Base-by-base conservation (phyloP, 2,888 invertebrate genomes). In the Nymphalis polychloros region DNA sequence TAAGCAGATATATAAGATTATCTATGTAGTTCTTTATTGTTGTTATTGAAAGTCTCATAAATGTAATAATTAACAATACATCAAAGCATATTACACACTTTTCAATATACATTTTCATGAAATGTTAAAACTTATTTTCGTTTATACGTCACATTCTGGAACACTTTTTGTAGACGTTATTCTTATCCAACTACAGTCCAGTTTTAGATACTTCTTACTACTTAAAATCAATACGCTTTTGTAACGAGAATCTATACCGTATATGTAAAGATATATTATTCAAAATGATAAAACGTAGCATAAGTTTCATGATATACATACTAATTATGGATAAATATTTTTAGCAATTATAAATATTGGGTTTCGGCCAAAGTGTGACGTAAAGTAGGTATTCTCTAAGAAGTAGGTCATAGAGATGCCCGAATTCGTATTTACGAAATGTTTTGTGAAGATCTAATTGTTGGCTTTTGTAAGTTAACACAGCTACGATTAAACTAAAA, bases 331-430 rank as follows among this genome's bases (percentile, higher is more conserved):
- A 68, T 67, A 69, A 17, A 50, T 64, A 68, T 65, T 73, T 74
- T 75, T 72, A 72, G 69, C 74, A 70, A 65, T 72, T 70, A 69
- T 73, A 71, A 82, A 84, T 85, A 81, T 88, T 90, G 89, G 88
- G 81, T 82, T 81, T 80, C 75, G 74, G 85, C 89, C 89, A 89
- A 89, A 82, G 73, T 74, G 78, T 87, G 86, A 85, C 88, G 85
- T 87, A 83, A 74, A 75, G 71, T 41, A 13, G 13, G 41, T 76
- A 79, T 83, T 78, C 78, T 78, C 65, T 79, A 75, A 75, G 82
- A 89, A 86, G 82, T 90, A 86, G 90, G 89, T 89, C 90, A 84
- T 82, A 86, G 80, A 84, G 84, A 84, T 80, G 81, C 81, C 76
- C 71, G 66, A 41, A 65, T 68, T 65, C 63, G 60, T 64, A 65